Evolutionary conservation across 2,113 vertebrate genomes (phyloP), one percentile per base, ranked within the genome.

Genomic region (Delphinus delphis): DNA sequence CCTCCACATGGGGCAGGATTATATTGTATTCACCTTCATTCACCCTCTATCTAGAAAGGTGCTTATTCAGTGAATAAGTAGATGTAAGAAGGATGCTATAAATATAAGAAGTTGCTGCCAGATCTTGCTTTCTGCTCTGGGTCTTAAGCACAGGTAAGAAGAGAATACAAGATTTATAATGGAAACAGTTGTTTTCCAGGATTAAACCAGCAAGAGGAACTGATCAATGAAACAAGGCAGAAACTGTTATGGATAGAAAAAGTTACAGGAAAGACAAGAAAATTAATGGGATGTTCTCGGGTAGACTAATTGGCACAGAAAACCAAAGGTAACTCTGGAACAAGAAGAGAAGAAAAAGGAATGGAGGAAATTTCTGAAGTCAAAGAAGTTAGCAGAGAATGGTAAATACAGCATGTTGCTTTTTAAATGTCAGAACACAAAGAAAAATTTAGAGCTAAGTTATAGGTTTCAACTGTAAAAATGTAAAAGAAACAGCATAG

Each of bases 401-500:
- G 70, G 70, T 60, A 41, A 90, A 67, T 13, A 63, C 14, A 89
- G 73, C 17, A 81, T 60, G 14, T 3, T 76, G 23, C 6, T 33
- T 87, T 84, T 3, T 12, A 97, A 92, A 26, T 84, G 50, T 89
- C 28, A 33, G 47, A 93, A 38, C 50, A 84, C 26, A 77, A 18
- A 33, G 26, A 47, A 23, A 6, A 28, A 50, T 15, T 89, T 36
- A 76, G 77, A 76, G 18, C 44, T 87, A 73, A 94, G 8, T 11
- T 58, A 36, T 31, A 25, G 60, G 10, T 82, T 98, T 95, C 92
- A 82, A 71, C 41, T 58, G 33, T 68, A 96, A 91, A 77, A 94
- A 89, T 96, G 91, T 89, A 65, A 79, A 95, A 95, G 74, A 90
- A 97, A 93, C 4, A 85, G 62, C 84, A 86, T 90, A 76, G 77